Base-by-base conservation (phyloP, 2,113 vertebrate species). In the Cavia porcellus region DNA sequence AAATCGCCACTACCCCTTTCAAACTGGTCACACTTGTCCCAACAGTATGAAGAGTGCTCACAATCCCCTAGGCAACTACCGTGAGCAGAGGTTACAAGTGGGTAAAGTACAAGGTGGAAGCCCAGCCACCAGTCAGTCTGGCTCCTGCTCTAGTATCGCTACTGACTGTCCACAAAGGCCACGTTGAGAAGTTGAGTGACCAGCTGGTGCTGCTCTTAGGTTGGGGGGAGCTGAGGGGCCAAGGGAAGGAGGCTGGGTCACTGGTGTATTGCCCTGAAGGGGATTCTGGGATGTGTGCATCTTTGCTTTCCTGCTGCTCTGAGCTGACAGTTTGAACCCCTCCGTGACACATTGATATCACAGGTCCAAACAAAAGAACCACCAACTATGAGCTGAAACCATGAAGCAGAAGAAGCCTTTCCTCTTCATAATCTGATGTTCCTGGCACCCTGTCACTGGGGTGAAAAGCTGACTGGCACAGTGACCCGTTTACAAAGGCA, bases 61-160 rank as follows among this genome's bases (percentile, higher is more conserved):
- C 2, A 30, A 5, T 0, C 22, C n/a, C 19, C 0, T 52, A 11
- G 15, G 59, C 22, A 24, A 62, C 20, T 4, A 38, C 38, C 5
- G 2, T 17, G 19, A 22, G 15, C n/a, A 42, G 2, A 61, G 17
- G 45, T 0, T 0, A 11, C 0, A 25, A 10, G 62, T 19, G 4
- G 4, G 0, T 0, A 17, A 28, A 1, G 19, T 1, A 1, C 8
- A 3, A 17, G 61, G 42, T 28, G 15, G 52, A 30, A 52, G 50
- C 72, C 24, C 32, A 38, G 1, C n/a, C 50, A 70, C 35, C 38
- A 38, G 5, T 3, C 38, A 22, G 6, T 0, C 0, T 22, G 1
- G 7, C 57, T 9, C 35, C 68, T 72, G 17, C 17, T 72, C 68
- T 3, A 35, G 68, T n/a, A 15, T 70, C 32, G 15, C 19, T 8